These are phyloP conservation scores for Nematostella vectensis DNA, from an alignment of 92 coral and sea anemone species.

Conservation along the genomic window DNA sequence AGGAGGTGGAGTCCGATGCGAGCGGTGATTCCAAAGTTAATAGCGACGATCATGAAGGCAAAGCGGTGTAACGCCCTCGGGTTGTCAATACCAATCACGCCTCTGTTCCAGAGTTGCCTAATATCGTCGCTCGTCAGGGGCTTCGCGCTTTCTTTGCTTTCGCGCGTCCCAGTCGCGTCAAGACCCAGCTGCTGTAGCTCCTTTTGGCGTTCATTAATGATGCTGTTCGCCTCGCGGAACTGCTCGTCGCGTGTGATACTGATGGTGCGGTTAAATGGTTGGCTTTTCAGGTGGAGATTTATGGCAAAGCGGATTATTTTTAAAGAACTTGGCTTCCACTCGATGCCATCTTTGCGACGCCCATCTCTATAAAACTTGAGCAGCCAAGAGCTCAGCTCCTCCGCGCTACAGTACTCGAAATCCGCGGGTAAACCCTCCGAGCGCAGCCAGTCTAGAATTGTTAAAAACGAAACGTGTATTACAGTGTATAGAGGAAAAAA, in stretches of 20 bases:
- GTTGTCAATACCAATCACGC: slow-evolving; percentile 57
- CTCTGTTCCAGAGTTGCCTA: slow-evolving; percentile 55
- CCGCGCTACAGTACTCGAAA: slow-evolving; percentile 63
- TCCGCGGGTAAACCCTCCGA: slow-evolving; percentile 37
- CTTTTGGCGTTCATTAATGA: slow-evolving; percentile 23
- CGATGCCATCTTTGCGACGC: slow-evolving; percentile 54
- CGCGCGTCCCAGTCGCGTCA: slow-evolving; percentile 37
- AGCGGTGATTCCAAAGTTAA: slow-evolving; percentile 77
- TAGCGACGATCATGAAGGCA: slow-evolving; percentile 58
- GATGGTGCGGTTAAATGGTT: slow-evolving; percentile 45
- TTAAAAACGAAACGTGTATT: too few species aligned
- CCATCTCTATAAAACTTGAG: slow-evolving; percentile 67
- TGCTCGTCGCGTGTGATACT: slow-evolving; percentile 51
- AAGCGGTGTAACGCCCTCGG: slow-evolving; percentile 68
- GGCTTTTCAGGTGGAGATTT: slow-evolving; percentile 57
- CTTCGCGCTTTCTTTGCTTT: slow-evolving; percentile 38
- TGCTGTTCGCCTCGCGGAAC: slow-evolving; percentile 25
- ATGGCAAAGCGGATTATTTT: slow-evolving; percentile 74
- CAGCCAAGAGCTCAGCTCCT: slow-evolving; percentile 54
- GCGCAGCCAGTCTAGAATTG: slow-evolving; percentile 53
- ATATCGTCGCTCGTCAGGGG: slow-evolving; percentile 55
- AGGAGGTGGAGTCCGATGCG: slow-evolving; percentile 57
- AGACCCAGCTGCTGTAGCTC: slow-evolving; percentile 27
- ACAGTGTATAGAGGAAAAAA: too few species aligned
- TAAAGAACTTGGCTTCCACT: slow-evolving; percentile 61